Base-by-base conservation (phyloP, 2,888 invertebrate species). In the Mechanitis mazaeus region DNA sequence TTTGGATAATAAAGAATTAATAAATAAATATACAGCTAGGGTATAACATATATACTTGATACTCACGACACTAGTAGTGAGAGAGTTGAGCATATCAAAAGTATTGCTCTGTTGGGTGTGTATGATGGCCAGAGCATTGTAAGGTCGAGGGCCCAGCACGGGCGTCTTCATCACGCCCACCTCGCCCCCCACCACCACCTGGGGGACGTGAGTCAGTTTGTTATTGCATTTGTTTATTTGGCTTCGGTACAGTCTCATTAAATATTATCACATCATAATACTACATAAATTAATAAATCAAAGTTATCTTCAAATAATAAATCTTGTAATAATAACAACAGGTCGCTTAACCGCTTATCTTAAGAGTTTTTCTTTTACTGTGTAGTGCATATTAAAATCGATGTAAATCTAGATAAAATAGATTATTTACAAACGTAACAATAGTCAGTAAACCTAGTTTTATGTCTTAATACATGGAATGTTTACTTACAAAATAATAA, bases 51-150 rank as follows among this genome's bases (percentile, higher is more conserved):
- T 55, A n/a, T 45, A 59, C n/a, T 31, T 55, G 4, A 45, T 64
- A 86, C 88, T 82, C 53, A 90, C 90, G 33, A 90, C 90, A 68
- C 89, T 90, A 63, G 91, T 91, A 66, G 90, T 90, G 63, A 91
- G 82, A 11, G 90, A 88, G 78, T 90, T 90, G 71, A 91, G 89
- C 88, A 91, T 90, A 62, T 90, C 91, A 72, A 90, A 90, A 67
- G 88, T 90, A 77, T 80, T 90, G 82, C 84, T 88, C 78, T 89
- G 90, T 76, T 90, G 90, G 64, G 91, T 91, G 83, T 90, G 87
- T 54, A 91, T 91, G 80, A 90, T 90, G 68, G 90, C 90, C 55
- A 91, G 84, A 61, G 89, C 89, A 69, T 88, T 89, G 82, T 88
- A 90, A 6, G 88, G 88, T 72, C 87, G 78, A 56, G 85, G 76